Conservation (phyloP, 2,797 vertebrate species). For the Stomatorhinus walkeri region DNA sequence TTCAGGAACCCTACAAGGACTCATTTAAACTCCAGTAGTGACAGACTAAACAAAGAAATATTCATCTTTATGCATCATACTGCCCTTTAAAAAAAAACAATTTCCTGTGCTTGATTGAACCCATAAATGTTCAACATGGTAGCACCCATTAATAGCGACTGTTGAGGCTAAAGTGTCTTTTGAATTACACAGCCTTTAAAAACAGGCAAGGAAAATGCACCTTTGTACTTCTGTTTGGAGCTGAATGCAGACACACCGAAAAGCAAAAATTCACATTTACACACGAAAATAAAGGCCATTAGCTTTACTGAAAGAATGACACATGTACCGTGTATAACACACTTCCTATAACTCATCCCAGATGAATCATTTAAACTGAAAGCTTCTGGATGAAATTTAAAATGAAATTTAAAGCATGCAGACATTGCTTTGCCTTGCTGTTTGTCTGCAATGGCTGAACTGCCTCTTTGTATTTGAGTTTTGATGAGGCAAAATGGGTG, state of each 20-base stretch:
- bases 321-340: background rate
- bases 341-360: background rate
- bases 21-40: background rate
- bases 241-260: background rate
- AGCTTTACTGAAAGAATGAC: background rate
- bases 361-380: background rate
- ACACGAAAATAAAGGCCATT: background rate
- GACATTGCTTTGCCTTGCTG: background rate
- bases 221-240: background rate
- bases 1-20: background rate
- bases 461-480: background rate
- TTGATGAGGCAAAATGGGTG: background rate
- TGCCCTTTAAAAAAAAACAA: background rate
- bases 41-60: background rate
- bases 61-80: background rate
- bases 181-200: background rate
- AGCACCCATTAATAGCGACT: background rate
- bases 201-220: background rate
- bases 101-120: background rate
- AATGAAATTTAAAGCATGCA: background rate
- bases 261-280: background rate
- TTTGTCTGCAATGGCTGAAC: background rate
- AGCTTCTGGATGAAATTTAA: slow-evolving; percentile 10
- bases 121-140: background rate
- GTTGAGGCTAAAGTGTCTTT: background rate